phyloP scores from a whole-genome alignment of 2,113 vertebrate species.

The Oncorhynchus nerka region DNA sequence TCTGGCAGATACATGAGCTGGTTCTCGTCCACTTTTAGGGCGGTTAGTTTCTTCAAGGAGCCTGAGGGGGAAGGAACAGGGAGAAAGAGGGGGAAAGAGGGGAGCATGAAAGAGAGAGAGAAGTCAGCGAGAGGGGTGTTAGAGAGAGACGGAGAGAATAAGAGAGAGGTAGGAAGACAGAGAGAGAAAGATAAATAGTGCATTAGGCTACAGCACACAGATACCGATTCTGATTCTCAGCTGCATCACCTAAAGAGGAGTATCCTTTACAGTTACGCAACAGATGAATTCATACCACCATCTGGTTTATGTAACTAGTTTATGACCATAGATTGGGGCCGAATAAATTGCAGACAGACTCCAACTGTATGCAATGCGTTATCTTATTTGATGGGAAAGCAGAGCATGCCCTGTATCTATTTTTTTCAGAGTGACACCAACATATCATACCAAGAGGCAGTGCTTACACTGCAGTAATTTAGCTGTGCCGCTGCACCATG shows the following conservation, averaged over 20 bases:
- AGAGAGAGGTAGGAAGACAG: neutral
- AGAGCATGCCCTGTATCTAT: neutral
- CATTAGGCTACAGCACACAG: constrained; percentile 3
- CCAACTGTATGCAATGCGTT: neutral
- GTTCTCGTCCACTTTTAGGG: constrained; percentile 97
- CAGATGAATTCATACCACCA: constrained; percentile 33
- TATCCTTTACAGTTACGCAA: constrained; percentile 34
- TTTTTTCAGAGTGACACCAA: neutral
- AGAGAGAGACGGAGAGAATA: neutral
- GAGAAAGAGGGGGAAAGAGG: too few species aligned
- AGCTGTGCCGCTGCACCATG: too few species aligned
- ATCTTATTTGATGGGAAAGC: neutral
- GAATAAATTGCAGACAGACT: neutral
- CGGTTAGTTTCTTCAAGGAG: constrained; percentile 89
- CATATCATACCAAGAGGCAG: neutral
- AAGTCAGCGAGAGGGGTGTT: neutral
- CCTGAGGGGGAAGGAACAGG: constrained; percentile 66
- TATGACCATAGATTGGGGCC: neutral
- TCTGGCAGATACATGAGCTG: constrained; percentile 94
- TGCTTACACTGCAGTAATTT: neutral
- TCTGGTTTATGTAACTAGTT: constrained; percentile 30
- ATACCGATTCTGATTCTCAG: constrained; percentile 41
- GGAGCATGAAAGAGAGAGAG: neutral
- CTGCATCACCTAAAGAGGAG: constrained; percentile 23
- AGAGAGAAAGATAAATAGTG: neutral